Conservation (phyloP, 2,797 vertebrate genomes). For the Syndactyla subalaris region DNA sequence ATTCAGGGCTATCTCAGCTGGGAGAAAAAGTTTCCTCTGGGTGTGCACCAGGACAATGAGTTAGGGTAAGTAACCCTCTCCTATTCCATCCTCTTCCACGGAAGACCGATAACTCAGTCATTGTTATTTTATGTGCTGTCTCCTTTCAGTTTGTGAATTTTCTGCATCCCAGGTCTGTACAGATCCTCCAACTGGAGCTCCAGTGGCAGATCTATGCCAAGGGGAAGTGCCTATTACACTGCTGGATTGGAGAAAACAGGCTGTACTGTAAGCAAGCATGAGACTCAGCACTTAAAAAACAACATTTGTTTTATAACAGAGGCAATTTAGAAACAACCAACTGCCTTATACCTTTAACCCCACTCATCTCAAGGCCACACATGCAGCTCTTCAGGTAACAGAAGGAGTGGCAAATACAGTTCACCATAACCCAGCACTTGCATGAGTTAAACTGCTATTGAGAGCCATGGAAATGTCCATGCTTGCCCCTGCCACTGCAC, state of each 20-base stretch:
- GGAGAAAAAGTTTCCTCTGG: background rate
- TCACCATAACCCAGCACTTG: background rate
- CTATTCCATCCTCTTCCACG: background rate
- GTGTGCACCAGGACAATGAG: background rate
- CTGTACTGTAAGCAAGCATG: background rate
- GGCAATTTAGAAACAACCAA: background rate
- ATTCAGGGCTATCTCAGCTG: background rate
- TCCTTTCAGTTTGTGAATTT: background rate
- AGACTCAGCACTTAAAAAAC: background rate
- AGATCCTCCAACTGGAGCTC: background rate
- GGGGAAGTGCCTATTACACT: background rate
- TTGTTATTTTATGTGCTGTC: background rate
- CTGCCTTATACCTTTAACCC: background rate
- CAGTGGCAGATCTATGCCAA: background rate
- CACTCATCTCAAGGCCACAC: accelerated
- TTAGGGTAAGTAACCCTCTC: background rate
- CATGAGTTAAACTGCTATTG: background rate
- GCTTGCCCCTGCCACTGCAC: background rate
- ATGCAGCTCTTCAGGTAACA: background rate
- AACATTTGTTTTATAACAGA: background rate
- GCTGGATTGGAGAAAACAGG: background rate
- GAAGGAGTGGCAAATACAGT: background rate
- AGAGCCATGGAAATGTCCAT: background rate
- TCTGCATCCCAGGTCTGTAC: background rate
- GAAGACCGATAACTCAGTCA: background rate